A percentile compares a stretch with the other conserved stretches of the same genome.
Conservation (phyloP, 2,888 invertebrate species). For the Drosophila kuntzei region DNA sequence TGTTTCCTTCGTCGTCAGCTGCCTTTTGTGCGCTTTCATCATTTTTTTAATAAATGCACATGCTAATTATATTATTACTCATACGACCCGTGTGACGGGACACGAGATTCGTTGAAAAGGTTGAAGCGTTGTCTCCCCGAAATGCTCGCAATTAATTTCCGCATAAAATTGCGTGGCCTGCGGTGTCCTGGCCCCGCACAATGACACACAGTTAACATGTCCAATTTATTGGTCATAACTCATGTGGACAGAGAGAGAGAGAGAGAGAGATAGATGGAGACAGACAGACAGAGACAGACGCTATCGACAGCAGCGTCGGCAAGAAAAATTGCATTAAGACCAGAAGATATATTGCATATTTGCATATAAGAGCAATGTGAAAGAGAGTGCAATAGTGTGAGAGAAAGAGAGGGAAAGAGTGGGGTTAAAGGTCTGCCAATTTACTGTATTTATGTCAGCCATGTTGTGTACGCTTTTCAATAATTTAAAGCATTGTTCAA, state of each 20-base stretch:
- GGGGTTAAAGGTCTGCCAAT: slow-evolving; percentile 63
- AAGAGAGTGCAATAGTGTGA: slow-evolving; percentile 12
- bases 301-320: slow-evolving; percentile 60
- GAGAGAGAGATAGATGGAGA: slow-evolving; percentile 16
- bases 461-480: slow-evolving; percentile 54
- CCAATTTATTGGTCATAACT: slow-evolving; percentile 81
- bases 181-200: slow-evolving; percentile 51
- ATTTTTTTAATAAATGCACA: slow-evolving; percentile 78
- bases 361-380: slow-evolving; percentile 54
- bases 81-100: slow-evolving; percentile 59
- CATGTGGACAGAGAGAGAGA: slow-evolving; percentile 57
- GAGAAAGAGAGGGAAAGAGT: neutral
- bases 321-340: slow-evolving; percentile 77
- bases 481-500: slow-evolving; percentile 64
- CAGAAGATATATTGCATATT: slow-evolving; percentile 69
- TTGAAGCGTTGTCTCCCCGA: slow-evolving; percentile 52
- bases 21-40: slow-evolving; percentile 73
- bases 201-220: slow-evolving; percentile 79
- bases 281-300: slow-evolving; percentile 26
- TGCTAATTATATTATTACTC: slow-evolving; percentile 79
- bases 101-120: slow-evolving; percentile 14
- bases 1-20: slow-evolving; percentile 24
- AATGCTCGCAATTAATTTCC: slow-evolving; percentile 76
- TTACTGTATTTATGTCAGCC: slow-evolving; percentile 64
- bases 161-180: slow-evolving; percentile 74